Evolutionary conservation across 2,113 vertebrate genomes (phyloP).

Genomic region (Aphyosemion australe): DNA sequence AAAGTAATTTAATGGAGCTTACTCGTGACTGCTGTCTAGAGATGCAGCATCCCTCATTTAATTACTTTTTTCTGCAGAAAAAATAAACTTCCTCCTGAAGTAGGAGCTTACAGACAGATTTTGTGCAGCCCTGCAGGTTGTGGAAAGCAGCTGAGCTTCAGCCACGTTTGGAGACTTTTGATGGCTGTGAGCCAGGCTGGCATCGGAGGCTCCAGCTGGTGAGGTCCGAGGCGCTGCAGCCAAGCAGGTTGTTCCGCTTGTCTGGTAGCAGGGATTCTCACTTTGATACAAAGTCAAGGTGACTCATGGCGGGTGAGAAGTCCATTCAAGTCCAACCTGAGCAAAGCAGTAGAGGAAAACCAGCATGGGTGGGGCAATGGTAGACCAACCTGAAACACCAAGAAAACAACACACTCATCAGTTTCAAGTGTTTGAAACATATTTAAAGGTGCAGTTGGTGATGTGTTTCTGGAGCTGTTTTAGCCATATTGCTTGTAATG

Average conservation of each 20-base stretch:
- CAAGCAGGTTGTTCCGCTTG: slow-evolving; percentile 32
- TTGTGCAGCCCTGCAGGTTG: slow-evolving; percentile 3
- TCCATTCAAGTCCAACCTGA: slow-evolving; percentile 79
- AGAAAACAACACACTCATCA: neutral
- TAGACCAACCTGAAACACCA: slow-evolving; percentile 72
- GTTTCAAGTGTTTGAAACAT: too few species aligned
- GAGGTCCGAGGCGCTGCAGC: slow-evolving; percentile 11
- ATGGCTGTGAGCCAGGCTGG: slow-evolving; percentile 38
- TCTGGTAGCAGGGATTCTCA: slow-evolving; percentile 31
- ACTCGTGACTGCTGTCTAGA: neutral
- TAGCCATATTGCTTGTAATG: too few species aligned
- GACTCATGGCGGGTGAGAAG: slow-evolving; percentile 59
- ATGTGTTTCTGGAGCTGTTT: too few species aligned
- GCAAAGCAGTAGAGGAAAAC: slow-evolving; percentile 82
- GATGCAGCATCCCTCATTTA: slow-evolving; percentile 9
- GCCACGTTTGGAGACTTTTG: slow-evolving; percentile 26
- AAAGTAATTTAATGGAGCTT: slow-evolving; percentile 14
- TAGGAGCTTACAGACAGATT: neutral
- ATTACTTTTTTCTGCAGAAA: slow-evolving; percentile 4
- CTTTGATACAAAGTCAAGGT: slow-evolving; percentile 50
- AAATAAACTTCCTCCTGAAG: neutral
- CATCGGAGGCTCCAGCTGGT: slow-evolving; percentile 25
- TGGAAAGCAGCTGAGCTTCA: slow-evolving; percentile 37
- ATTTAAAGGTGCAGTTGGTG: too few species aligned
- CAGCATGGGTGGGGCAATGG: slow-evolving; percentile 67